Evolutionary conservation across 2,797 vertebrate genomes (phyloP).

Genomic region (Amblyopsis hoosieri): DNA sequence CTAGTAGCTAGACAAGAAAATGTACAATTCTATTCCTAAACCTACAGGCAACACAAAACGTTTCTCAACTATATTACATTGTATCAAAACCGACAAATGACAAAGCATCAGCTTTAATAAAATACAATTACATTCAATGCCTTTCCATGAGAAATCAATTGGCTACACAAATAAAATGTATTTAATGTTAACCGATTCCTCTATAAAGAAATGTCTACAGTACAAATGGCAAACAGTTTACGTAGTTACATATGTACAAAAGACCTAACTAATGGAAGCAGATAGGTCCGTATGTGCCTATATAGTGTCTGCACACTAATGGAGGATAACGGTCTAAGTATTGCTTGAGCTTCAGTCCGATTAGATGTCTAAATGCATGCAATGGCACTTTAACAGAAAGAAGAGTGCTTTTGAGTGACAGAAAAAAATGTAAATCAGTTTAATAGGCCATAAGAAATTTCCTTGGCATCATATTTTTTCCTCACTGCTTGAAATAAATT

Average conservation of each 20-base stretch:
- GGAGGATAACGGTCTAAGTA: slow-evolving; percentile 57
- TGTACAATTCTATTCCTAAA: too few relatives aligned
- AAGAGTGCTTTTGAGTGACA: slow-evolving; percentile 53
- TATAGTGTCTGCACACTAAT: slow-evolving; percentile 45
- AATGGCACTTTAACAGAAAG: slow-evolving; percentile 44
- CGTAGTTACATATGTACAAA: slow-evolving; percentile 61
- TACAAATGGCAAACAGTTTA: slow-evolving; percentile 58
- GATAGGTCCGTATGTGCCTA: slow-evolving; percentile 47
- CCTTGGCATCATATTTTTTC: slow-evolving; percentile 63
- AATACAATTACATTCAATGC: slow-evolving; percentile 73
- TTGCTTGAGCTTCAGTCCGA: slow-evolving; percentile 69
- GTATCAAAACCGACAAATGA: slow-evolving; percentile 47
- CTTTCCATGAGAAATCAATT: slow-evolving; percentile 58
- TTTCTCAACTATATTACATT: background rate
- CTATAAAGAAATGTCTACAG: slow-evolving; percentile 44
- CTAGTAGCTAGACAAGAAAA: too few relatives aligned
- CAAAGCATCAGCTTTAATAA: slow-evolving; percentile 73
- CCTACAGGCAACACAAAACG: background rate
- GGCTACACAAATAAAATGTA: slow-evolving; percentile 60
- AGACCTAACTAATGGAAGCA: slow-evolving; percentile 59
- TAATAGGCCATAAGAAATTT: slow-evolving; percentile 59
- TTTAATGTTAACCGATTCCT: slow-evolving; percentile 51
- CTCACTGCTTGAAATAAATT: slow-evolving; percentile 29
- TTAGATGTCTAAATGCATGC: slow-evolving; percentile 63
- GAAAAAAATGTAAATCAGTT: slow-evolving; percentile 46